A percentile compares a stretch with the other conserved stretches of the same genome.
Conservation (phyloP, 2,888 invertebrate genomes). For the Ormyrus rosae region DNA sequence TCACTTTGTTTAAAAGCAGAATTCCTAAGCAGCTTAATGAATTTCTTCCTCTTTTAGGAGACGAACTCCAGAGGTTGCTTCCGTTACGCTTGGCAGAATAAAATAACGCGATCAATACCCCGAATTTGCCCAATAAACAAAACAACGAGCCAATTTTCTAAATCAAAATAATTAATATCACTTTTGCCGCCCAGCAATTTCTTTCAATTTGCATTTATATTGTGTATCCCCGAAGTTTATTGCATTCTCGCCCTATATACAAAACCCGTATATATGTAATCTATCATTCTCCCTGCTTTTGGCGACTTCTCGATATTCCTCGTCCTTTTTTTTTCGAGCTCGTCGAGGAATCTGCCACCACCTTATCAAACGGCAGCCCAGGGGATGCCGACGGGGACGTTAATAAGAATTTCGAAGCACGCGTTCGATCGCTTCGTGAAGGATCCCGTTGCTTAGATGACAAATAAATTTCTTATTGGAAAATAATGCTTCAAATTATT, state of each 20-base stretch:
- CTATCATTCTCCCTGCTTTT: background rate
- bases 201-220: no score
- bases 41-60: no score
- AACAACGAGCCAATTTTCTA: no score
- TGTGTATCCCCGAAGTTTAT: no score
- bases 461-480: constrained; percentile 7
- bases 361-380: background rate
- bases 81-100: no score
- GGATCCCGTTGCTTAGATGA: background rate
- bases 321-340: background rate
- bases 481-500: background rate
- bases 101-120: no score
- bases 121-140: no score
- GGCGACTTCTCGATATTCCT: background rate
- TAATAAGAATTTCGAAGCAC: constrained; percentile 27
- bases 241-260: background rate
- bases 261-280: background rate
- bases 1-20: no score
- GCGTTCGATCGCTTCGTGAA: background rate
- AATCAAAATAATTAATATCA: no score
- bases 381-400: constrained; percentile 17
- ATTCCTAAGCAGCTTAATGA: no score
- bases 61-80: no score
- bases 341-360: background rate
- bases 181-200: no score